Conservation (phyloP, 2,797 vertebrate genomes). For the Peromyscus attwateri region DNA sequence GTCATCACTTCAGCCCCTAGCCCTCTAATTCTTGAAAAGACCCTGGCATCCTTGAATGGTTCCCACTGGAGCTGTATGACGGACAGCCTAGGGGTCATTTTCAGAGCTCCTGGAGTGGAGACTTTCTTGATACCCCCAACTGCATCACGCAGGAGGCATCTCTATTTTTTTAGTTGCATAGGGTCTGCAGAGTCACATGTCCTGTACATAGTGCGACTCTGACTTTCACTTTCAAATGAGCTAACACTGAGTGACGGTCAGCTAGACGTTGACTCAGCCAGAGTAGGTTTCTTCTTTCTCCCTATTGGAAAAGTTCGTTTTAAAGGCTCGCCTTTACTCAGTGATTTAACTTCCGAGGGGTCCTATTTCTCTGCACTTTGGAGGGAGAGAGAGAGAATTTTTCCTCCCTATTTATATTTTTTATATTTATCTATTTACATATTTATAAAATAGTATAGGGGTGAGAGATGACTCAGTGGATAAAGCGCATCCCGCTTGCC, state of each 20-base stretch:
- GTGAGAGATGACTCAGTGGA: too few species aligned
- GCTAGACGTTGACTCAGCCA: not conserved
- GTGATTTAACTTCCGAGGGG: not conserved
- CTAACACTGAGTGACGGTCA: not conserved
- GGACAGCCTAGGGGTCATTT: not conserved
- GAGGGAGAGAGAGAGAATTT: not conserved
- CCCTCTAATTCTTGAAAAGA: not conserved
- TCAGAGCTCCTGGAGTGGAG: not conserved
- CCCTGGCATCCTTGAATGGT: not conserved
- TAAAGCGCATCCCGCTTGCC: too few species aligned
- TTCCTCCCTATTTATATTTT: not conserved
- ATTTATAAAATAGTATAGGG: not conserved
- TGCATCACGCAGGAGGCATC: not conserved
- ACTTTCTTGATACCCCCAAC: not conserved
- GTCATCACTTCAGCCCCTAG: too few species aligned
- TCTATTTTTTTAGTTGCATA: not conserved
- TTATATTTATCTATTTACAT: too few species aligned
- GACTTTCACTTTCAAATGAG: slow-evolving; percentile 14
- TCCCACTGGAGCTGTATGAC: too few species aligned
- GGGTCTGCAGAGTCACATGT: not conserved
- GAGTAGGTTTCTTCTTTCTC: not conserved
- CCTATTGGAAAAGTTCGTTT: not conserved
- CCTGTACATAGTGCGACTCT: not conserved
- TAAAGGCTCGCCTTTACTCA: not conserved
- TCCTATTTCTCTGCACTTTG: not conserved